phyloP scores from a whole-genome alignment of 1,140 invertebrate genomes.

The Papilio aristodemus region DNA sequence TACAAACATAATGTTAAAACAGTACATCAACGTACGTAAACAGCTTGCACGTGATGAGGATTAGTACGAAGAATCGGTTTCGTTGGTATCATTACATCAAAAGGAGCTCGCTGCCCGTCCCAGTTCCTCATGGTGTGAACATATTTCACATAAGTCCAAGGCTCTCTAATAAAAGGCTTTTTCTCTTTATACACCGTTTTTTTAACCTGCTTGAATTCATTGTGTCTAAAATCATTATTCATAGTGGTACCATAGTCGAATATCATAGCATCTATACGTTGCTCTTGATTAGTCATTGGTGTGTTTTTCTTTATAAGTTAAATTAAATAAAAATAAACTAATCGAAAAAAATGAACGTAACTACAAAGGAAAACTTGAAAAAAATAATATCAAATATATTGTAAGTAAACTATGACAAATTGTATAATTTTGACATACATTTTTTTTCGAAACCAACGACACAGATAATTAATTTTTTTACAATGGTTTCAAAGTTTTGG shows the following conservation, averaged over 20 bases:
- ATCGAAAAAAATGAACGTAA: not conserved
- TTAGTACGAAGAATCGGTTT: constrained; percentile 51
- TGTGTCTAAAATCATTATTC: constrained; percentile 44
- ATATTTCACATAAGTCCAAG: constrained; percentile 44
- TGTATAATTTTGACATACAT: not conserved
- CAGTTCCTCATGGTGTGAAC: constrained; percentile 47
- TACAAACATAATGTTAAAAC: too few relatives aligned
- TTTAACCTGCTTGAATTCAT: constrained; percentile 34
- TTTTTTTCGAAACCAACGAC: not conserved
- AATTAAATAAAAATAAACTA: constrained; percentile 1
- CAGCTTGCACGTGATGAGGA: constrained; percentile 42
- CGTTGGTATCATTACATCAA: constrained; percentile 42
- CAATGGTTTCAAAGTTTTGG: not conserved
- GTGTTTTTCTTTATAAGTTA: not conserved
- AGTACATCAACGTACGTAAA: constrained; percentile 45
- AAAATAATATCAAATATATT: not conserved
- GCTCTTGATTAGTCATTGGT: constrained; percentile 28
- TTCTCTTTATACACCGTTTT: constrained; percentile 47
- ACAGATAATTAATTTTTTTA: not conserved
- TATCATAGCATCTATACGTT: constrained; percentile 45
- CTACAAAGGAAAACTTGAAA: not conserved
- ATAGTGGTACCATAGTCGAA: constrained; percentile 50
- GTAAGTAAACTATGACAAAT: not conserved
- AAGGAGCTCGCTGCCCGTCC: constrained; percentile 40
- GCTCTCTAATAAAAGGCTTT: constrained; percentile 24